Evolutionary conservation across 2,113 vertebrate genomes (phyloP).

Genomic region (Ovibos moschatus): DNA sequence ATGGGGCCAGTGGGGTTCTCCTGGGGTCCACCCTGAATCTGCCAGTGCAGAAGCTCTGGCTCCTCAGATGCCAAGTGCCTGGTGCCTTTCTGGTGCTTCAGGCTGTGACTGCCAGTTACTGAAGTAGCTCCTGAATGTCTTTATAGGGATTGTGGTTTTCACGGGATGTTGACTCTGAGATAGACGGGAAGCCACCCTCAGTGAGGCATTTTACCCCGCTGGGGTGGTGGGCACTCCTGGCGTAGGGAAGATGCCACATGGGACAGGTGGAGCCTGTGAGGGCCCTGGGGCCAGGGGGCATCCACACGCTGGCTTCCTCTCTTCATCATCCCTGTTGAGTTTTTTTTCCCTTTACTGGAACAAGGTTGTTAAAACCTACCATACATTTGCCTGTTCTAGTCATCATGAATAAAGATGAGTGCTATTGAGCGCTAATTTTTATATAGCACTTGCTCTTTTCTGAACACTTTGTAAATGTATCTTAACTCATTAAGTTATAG

Average conservation of each 20-base stretch:
- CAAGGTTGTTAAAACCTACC: neutral
- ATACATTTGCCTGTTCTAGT: neutral
- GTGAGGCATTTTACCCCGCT: neutral
- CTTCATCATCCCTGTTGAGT: neutral
- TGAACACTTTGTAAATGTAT: neutral
- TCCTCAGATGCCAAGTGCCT: neutral
- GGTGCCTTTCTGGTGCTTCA: neutral
- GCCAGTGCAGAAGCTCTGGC: neutral
- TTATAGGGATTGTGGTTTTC: neutral
- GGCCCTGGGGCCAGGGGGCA: neutral
- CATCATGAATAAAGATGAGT: slow-evolving; percentile 2
- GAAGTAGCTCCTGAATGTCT: neutral
- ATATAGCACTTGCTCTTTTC: neutral
- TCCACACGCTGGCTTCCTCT: neutral
- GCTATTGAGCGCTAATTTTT: neutral
- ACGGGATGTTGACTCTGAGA: neutral
- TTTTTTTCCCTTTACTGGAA: neutral
- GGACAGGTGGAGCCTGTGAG: neutral
- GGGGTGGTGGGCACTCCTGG: neutral
- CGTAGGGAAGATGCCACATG: neutral
- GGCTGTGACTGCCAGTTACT: neutral
- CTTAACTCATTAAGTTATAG: neutral
- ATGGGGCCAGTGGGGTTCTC: neutral
- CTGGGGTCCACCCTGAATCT: neutral
- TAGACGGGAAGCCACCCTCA: neutral